Evolutionary conservation across 2,888 invertebrate species (phyloP), one percentile per base, ranked within the genome.

Genomic region (Philereme vetulata): DNA sequence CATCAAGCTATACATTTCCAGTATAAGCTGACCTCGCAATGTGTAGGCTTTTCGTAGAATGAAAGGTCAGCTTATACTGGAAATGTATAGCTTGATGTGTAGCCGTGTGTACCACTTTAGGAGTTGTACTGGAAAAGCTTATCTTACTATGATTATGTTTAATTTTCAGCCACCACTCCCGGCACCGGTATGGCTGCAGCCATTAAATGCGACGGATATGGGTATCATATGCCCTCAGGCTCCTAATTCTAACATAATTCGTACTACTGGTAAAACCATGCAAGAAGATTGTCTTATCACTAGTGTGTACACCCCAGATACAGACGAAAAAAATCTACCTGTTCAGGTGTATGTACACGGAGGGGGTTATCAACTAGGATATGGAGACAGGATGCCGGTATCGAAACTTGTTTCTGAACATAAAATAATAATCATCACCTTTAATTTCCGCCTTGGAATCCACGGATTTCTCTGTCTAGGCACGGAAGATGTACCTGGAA

Each of bases 271-370:
- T 3, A 64, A 62, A 50, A 44, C 47, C 0, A 60, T 66, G 56
- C 64, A 74, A 43, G 86, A 88, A 57, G 78, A 86, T 40, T 90
- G 90, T 56, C 76, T 90, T 0, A 70, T 82, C 33, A 75, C 84
- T n/a, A 90, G 84, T 64, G 76, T 90, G 4, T 88, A 78, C 54
- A 83, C 85, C 2, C 85, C 87, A 0, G 77, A 79, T 49, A 84
- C 82, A 11, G 43, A 70, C 7, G 67, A 72, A 33, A 65, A 58
- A n/a, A 71, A 80, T 3, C 67, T 76, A 0, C 72, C 80, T 0
- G 80, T 82, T 0, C 51, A 77, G 3, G 79, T 82, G 0, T 71
- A 71, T 36, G 66, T 82, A 4, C 82, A 82, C 11, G 81, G 80
- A 36, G 82, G 82, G 50, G 78, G 60, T 1, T 82, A 72, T 48